These are phyloP conservation scores for Nemapogon koenigi DNA, from an alignment of 2,888 invertebrate species.

Conservation along the genomic window DNA sequence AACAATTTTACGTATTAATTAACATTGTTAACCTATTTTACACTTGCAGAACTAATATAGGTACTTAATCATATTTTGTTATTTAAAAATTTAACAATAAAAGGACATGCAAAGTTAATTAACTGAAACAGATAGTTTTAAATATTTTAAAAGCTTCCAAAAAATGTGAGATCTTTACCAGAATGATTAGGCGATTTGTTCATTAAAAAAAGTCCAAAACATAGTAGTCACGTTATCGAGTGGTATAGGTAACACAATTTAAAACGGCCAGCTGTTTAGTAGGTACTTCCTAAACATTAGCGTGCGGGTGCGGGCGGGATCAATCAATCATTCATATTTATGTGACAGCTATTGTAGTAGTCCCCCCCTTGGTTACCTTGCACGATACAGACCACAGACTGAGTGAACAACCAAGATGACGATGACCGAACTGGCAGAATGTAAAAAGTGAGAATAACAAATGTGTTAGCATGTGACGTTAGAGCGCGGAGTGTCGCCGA, in stretches of 20 bases:
- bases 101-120: too few species aligned
- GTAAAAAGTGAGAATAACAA: conserved; percentile 1
- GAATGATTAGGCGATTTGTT: neutral
- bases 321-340: conserved; percentile 59
- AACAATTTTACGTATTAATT: too few species aligned
- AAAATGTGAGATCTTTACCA: neutral
- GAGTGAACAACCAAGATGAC: neutral
- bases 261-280: conserved; percentile 49
- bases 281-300: conserved; percentile 50
- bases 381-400: conserved; percentile 14
- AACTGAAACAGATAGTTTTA: too few species aligned
- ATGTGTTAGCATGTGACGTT: neutral
- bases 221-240: too few species aligned
- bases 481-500: neutral
- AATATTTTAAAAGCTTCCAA: neutral
- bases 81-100: too few species aligned
- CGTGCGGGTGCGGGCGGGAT: conserved; percentile 37
- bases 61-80: too few species aligned
- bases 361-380: conserved; percentile 25
- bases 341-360: conserved; percentile 48
- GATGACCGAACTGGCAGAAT: conserved; percentile 4
- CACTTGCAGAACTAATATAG: too few species aligned
- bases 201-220: neutral
- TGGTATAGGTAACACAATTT: conserved; percentile 18
- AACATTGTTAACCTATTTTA: too few species aligned